phyloP scores from a whole-genome alignment of 37 sponge, comb jelly and placozoan genomes.

The Axinella damicornis region DNA sequence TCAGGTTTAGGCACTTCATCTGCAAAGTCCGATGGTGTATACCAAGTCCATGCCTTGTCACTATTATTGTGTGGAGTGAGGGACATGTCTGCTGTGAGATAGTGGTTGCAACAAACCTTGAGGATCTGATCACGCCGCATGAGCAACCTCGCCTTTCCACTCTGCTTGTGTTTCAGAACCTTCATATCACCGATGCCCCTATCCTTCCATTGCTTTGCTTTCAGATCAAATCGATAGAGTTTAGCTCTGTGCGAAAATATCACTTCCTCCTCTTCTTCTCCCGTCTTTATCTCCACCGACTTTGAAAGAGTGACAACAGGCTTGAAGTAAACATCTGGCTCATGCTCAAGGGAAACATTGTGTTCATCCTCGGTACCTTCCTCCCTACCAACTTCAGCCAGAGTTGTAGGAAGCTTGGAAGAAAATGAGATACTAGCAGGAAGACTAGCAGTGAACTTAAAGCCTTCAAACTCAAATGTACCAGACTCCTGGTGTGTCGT shows the following conservation, averaged over 20 bases:
- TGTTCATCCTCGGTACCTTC: not conserved
- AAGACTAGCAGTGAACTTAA: not conserved
- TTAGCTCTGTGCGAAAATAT: constrained; percentile 81
- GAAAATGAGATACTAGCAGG: no score
- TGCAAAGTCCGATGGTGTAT: constrained; percentile 78
- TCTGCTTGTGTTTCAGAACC: constrained; percentile 70
- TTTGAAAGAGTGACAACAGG: constrained; percentile 84
- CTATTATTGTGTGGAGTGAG: constrained; percentile 56
- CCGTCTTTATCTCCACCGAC: constrained; percentile 50
- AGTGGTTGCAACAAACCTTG: constrained; percentile 96
- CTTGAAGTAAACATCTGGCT: constrained; percentile 67
- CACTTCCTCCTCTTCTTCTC: constrained; percentile 89
- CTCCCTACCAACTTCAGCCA: not conserved
- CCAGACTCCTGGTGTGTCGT: no score
- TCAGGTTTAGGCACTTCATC: constrained; percentile 82
- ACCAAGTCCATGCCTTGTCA: constrained; percentile 85
- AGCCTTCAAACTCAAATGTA: not conserved
- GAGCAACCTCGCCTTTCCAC: constrained; percentile 72
- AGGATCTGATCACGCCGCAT: constrained; percentile 93
- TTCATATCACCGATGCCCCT: constrained; percentile 91
- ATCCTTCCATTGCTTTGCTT: constrained; percentile 84
- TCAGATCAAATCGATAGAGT: constrained; percentile 86
- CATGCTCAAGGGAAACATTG: constrained; percentile 26
- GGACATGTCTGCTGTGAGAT: constrained; percentile 78
- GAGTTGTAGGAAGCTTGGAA: no score